phyloP scores from a whole-genome alignment of 2,797 vertebrate species.

The Argya squamiceps region DNA sequence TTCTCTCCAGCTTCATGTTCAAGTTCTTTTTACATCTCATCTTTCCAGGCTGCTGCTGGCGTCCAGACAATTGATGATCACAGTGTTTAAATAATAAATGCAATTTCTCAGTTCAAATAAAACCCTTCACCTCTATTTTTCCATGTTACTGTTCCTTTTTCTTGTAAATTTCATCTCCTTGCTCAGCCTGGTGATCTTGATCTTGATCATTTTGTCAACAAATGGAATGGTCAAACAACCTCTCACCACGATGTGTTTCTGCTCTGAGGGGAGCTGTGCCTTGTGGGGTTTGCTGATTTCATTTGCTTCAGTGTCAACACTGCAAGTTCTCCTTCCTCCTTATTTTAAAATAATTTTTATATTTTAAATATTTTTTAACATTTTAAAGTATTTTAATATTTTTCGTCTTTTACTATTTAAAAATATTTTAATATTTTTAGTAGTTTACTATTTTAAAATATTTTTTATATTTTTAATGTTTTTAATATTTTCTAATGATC shows the following conservation, averaged over 20 bases:
- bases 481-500: background rate
- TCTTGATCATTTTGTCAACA: background rate
- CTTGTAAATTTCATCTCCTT: background rate
- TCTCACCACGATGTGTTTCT: background rate
- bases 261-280: background rate
- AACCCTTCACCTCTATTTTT: background rate
- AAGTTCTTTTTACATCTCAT: background rate
- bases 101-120: conserved; percentile 53
- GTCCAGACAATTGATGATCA: background rate
- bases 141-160: background rate
- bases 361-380: background rate
- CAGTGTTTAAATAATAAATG: conserved; percentile 55
- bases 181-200: background rate
- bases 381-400: background rate
- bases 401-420: background rate
- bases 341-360: background rate
- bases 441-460: background rate
- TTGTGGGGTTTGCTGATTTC: background rate
- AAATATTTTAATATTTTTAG: background rate
- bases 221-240: background rate
- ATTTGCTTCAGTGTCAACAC: background rate
- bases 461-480: background rate
- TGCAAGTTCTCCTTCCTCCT: background rate
- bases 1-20: background rate
- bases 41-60: conserved; percentile 1